phyloP scores from a whole-genome alignment of 2,888 invertebrate genomes.

The Acanthococcus lagerstroemiae region DNA sequence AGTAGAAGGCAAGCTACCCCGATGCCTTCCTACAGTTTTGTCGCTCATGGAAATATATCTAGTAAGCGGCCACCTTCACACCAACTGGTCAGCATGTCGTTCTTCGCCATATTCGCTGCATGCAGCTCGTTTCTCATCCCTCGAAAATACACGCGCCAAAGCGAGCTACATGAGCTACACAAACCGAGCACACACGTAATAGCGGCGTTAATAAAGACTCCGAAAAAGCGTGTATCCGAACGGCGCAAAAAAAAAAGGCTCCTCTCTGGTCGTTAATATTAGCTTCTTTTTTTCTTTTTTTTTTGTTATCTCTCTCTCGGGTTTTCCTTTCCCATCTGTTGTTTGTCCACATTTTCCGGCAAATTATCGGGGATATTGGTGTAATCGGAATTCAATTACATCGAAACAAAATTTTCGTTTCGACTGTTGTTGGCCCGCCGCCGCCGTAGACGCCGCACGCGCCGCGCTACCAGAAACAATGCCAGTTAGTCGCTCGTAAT shows the following conservation, averaged over 20 bases:
- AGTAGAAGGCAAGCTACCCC: too few species aligned
- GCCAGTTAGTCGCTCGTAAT: background rate
- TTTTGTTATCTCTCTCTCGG: background rate
- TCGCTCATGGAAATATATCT: too few species aligned
- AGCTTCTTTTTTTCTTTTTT: background rate
- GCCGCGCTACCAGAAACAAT: background rate
- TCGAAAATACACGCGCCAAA: too few species aligned
- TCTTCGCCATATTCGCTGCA: too few species aligned
- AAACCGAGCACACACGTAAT: too few species aligned
- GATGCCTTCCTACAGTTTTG: too few species aligned
- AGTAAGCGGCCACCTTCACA: too few species aligned
- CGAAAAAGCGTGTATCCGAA: background rate
- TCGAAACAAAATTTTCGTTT: constrained; percentile 20
- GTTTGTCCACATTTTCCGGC: constrained; percentile 22
- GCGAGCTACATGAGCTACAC: too few species aligned
- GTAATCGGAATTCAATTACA: constrained; percentile 30
- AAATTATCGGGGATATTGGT: constrained; percentile 24
- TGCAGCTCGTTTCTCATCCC: too few species aligned
- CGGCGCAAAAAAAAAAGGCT: background rate
- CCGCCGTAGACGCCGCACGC: background rate
- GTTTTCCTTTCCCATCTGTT: constrained; percentile 12
- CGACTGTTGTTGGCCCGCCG: background rate
- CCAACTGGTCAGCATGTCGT: too few species aligned
- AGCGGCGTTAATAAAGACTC: too few species aligned
- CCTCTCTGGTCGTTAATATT: background rate